Base-by-base conservation (phyloP, 2,888 invertebrate genomes). In the Ypsolopha scabrella region DNA sequence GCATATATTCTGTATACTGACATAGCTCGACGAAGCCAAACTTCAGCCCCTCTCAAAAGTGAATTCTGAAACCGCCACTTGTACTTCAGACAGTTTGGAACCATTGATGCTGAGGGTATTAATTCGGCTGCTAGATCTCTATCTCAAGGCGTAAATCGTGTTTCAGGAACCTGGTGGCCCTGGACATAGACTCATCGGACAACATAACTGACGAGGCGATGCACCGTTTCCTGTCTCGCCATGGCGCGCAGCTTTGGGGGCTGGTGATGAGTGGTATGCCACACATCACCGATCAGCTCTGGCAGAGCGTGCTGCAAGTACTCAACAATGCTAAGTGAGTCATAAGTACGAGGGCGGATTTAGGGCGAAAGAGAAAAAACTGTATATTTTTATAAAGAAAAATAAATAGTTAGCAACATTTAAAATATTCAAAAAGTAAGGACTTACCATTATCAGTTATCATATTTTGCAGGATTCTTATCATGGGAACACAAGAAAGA, bases 401-500 rank as follows among this genome's bases (percentile, higher is more conserved):
- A n/a, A n/a, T n/a, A n/a, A n/a, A n/a, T n/a, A n/a, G n/a, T n/a
- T n/a, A n/a, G n/a, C n/a, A n/a, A 24, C 24, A 24, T 24, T 24
- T 24, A 24, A 24, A 24, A 24, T 24, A 24, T 24, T 24, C 24
- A 4, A 3, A 24, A 24, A 24, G n/a, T 24, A 24, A 3, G 4
- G 24, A 8, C 33, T 14, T 13, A n/a, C n/a, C n/a, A n/a, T n/a
- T n/a, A n/a, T n/a, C n/a, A n/a, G n/a, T n/a, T n/a, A 50, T 48
- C 47, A 36, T 39, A 51, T 46, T 49, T 80, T 85, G 43, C 69
- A 99, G 99, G 73, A 97, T 99, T 53, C 88, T 99, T 47, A 94
- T 98, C 0, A 96, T 99, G 95, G 99, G 99, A 4, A 98, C 99
- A 0, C 94, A 96, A 52, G 98, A 99, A 73, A 92, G 98, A 53